Conservation (phyloP, 2,113 vertebrate species). For the Poicephalus meyeri region DNA sequence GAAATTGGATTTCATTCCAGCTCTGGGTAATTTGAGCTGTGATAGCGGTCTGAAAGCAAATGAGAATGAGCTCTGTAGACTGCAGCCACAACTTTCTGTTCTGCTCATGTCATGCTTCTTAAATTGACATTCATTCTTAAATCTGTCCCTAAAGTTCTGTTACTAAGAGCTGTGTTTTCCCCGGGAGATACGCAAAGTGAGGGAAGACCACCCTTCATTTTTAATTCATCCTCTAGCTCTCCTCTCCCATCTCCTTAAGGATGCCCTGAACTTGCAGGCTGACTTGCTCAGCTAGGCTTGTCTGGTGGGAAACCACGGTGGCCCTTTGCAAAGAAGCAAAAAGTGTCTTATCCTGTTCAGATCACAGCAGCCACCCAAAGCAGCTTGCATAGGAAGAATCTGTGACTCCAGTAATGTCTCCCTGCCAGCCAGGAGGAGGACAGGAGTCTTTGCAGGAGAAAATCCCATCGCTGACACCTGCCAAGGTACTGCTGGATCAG, state of each 20-base stretch:
- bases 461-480: fast-evolving
- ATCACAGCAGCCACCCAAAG: neutral
- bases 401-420: neutral
- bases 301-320: neutral
- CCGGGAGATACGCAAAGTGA: neutral
- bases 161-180: neutral
- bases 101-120: neutral
- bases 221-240: neutral
- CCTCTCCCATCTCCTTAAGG: neutral
- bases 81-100: slow-evolving; percentile 8
- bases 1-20: slow-evolving; percentile 21
- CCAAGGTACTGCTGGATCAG: fast-evolving
- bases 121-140: neutral
- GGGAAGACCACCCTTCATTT: neutral
- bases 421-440: neutral
- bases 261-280: neutral
- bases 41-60: slow-evolving; percentile 16
- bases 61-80: neutral
- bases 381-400: neutral
- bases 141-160: neutral
- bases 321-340: neutral
- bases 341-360: neutral
- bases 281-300: neutral
- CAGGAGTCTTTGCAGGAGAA: neutral
- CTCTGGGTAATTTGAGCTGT: slow-evolving; percentile 10